Percentiles rank a stretch among this genome's conserved stretches.
Evolutionary conservation across 1,140 invertebrate genomes (phyloP).

Genomic region (Hermetia illucens): DNA sequence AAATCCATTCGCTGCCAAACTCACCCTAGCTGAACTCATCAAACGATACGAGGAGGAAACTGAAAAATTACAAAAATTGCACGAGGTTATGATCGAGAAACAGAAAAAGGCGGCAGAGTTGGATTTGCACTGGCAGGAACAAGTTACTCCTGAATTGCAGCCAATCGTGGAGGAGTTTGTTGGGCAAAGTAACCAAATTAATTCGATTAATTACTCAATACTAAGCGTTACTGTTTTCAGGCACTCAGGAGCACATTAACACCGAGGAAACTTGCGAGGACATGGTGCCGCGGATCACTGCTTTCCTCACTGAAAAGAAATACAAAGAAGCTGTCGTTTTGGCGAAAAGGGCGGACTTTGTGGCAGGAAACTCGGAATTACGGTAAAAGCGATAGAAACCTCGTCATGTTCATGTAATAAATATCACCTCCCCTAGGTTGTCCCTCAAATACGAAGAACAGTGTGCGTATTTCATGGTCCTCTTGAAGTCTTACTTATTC

Average conservation of each 20-base stretch:
- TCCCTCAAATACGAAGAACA: constrained; percentile 17
- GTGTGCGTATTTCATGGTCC: constrained; percentile 16
- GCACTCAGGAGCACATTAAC: constrained; percentile 9
- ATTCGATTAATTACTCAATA: too few species aligned
- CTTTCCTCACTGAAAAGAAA: constrained; percentile 16
- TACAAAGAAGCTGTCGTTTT: constrained; percentile 18
- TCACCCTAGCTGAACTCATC: constrained; percentile 42
- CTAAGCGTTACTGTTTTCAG: constrained; percentile 3
- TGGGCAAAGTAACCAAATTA: constrained; percentile 13
- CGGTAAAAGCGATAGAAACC: too few species aligned
- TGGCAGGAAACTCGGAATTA: constrained; percentile 16
- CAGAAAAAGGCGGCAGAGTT: constrained; percentile 28
- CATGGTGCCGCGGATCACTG: constrained; percentile 14
- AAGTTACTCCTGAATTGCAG: constrained; percentile 27
- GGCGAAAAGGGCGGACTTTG: constrained; percentile 19
- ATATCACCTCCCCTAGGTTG: too few species aligned
- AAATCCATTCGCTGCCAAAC: constrained; percentile 54
- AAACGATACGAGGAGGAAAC: constrained; percentile 40
- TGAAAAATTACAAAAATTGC: constrained; percentile 40
- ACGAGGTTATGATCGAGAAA: constrained; percentile 34
- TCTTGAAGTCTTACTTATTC: constrained; percentile 21
- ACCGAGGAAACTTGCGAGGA: constrained; percentile 22
- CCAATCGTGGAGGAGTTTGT: constrained; percentile 29
- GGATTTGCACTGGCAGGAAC: constrained; percentile 31
- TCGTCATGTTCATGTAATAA: too few species aligned